Evolutionary conservation across 2,888 invertebrate genomes (phyloP), one percentile per base, ranked within the genome.

Genomic region (Idaea aversata): DNA sequence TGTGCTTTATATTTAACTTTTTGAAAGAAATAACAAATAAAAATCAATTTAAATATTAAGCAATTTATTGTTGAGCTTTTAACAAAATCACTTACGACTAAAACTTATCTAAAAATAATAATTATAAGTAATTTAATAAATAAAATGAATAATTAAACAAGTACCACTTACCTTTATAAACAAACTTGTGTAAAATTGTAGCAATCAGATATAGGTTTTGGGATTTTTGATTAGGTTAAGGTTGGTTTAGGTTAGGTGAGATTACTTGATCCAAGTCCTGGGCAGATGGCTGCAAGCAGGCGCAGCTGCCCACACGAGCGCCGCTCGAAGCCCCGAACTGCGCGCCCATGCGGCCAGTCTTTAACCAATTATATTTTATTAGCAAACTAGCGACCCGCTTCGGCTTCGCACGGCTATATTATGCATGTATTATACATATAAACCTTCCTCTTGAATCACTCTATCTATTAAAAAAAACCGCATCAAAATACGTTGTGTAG

Each of bases 221-320:
- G 7, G 47, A 47, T 47, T 7, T 47, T 47, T 47, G 47, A 47
- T 15, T 16, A 58, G 15, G 15, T 15, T 58, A 25, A n/a, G 25
- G 25, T 25, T 15, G 7, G 15, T 58, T 5, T 15, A 15, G 3
- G 15, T n/a, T 36, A n/a, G 25, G 16, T 15, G n/a, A n/a, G 5
- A n/a, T n/a, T 57, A 63, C n/a, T 62, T 59, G 34, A 59, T 15
- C 59, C 59, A 65, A 34, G 61, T 63, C 25, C 61, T 62, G 4
- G 66, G 66, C 61, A 72, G 66, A 5, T 68, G 70, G 57, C 68
- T 64, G 74, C 88, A 88, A 7, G 90, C 84, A 3, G 92, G 91
- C 63, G 87, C 78, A 35, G 90, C 75, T 16, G 85, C 74, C 91
- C 91, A 91, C 67, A 91, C 86, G 0, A 86, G 84, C 25, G 90